Evolutionary conservation across 2,888 invertebrate genomes (phyloP).

Genomic region (Leucophenga maculata): DNA sequence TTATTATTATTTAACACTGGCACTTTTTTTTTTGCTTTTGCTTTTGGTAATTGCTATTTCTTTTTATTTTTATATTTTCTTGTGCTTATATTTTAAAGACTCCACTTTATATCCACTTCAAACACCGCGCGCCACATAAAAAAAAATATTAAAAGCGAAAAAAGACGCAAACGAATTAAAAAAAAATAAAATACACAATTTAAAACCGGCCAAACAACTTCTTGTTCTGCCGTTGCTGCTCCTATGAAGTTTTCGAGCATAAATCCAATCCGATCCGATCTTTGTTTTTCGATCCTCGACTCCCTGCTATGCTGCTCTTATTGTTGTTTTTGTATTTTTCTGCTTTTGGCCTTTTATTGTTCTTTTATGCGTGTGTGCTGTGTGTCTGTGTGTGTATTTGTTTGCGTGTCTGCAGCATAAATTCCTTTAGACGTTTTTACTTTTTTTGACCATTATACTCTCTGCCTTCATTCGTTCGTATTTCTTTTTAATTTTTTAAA

Average conservation of each 20-base stretch:
- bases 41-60: not conserved
- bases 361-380: not conserved
- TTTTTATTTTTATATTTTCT: not conserved
- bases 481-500: not conserved
- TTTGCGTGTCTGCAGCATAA: constrained; percentile 6
- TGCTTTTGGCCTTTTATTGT: constrained; percentile 13
- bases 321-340: not conserved
- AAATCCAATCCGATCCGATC: constrained; percentile 53
- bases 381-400: not conserved
- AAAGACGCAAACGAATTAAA: not conserved
- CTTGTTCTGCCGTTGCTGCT: constrained; percentile 49
- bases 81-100: constrained; percentile 6
- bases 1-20: constrained; percentile 32
- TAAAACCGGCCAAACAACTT: constrained; percentile 64
- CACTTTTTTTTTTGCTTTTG: constrained; percentile 25
- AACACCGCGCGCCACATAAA: not conserved
- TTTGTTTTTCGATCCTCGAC: constrained; percentile 25
- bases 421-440: constrained; percentile 13
- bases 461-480: not conserved
- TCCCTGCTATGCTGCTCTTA: not conserved
- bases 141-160: constrained; percentile 27
- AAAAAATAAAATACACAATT: constrained; percentile 17
- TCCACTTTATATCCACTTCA: constrained; percentile 19
- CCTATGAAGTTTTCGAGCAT: constrained; percentile 16
- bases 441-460: constrained; percentile 30